Evolutionary conservation across 2,113 vertebrate genomes (phyloP).

Genomic region (Amazona guildingii): DNA sequence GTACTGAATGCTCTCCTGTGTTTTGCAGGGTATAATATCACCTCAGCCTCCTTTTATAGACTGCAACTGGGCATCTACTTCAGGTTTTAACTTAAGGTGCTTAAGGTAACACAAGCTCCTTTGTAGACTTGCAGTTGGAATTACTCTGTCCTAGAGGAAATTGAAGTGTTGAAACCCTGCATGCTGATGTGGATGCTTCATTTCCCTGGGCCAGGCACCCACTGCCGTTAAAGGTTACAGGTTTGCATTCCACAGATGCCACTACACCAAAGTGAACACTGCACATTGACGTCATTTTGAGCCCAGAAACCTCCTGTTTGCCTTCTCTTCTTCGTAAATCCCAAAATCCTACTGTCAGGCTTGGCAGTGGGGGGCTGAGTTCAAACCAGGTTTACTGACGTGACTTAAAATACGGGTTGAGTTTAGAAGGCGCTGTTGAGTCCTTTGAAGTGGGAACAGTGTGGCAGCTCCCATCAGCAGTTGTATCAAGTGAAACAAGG

Average conservation of each 20-base stretch:
- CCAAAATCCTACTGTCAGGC: not conserved
- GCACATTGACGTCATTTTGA: not conserved
- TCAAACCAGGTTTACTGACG: not conserved
- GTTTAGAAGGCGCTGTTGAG: not conserved
- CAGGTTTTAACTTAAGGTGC: not conserved
- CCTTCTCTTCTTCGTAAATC: not conserved
- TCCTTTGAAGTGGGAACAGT: not conserved
- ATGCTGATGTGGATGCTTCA: not conserved
- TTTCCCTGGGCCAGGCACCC: not conserved
- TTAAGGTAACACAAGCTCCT: not conserved
- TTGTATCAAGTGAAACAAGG: not conserved
- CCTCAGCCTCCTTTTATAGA: not conserved
- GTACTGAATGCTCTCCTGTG: not conserved
- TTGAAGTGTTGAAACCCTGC: not conserved
- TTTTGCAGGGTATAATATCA: not conserved
- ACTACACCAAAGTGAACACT: not conserved
- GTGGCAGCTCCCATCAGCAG: not conserved
- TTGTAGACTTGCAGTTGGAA: not conserved
- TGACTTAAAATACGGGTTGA: not conserved
- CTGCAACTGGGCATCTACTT: not conserved
- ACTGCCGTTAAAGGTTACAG: conserved; percentile 17
- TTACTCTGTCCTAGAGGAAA: not conserved
- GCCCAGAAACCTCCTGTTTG: not conserved
- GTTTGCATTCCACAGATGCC: conserved; percentile 53
- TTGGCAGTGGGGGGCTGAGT: not conserved